Evolutionary conservation across 1,140 invertebrate species (phyloP).

Genomic region (Cylas formicarius): DNA sequence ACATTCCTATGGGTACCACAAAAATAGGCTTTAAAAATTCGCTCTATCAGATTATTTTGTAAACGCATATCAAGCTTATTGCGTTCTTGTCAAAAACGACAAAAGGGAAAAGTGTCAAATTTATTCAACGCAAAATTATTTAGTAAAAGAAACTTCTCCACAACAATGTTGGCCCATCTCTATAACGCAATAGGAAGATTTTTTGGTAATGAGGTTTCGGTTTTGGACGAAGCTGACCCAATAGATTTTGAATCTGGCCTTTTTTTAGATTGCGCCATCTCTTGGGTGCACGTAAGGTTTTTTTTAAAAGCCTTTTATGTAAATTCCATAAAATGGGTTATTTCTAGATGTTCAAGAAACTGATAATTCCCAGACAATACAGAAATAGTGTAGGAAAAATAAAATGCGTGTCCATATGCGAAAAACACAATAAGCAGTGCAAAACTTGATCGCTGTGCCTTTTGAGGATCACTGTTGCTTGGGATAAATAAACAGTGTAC

Average conservation of each 20-base stretch:
- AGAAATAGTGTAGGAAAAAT: constrained; percentile 17
- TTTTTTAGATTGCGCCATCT: constrained; percentile 30
- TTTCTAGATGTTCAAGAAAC: constrained; percentile 26
- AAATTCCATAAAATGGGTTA: constrained; percentile 5
- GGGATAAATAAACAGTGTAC: too few relatives aligned
- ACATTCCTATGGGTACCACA: too few relatives aligned
- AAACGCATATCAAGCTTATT: too few relatives aligned
- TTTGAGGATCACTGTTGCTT: too few relatives aligned
- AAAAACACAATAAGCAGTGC: constrained; percentile 12
- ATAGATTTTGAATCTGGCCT: constrained; percentile 30
- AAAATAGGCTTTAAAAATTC: too few relatives aligned
- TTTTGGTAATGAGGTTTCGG: constrained; percentile 24
- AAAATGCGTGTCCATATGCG: constrained; percentile 13
- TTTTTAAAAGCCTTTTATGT: constrained; percentile 4
- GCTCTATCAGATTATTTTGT: neutral
- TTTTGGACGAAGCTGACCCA: constrained; percentile 23
- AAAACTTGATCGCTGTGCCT: constrained; percentile 13
- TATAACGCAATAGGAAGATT: constrained; percentile 25
- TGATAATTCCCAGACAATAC: constrained; percentile 22
- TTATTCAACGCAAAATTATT: neutral
- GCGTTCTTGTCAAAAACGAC: too few relatives aligned
- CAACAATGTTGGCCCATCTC: constrained; percentile 18
- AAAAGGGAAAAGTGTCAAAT: neutral
- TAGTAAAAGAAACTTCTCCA: neutral
- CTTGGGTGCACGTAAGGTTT: constrained; percentile 29